Conservation (phyloP, 2,797 vertebrate genomes). For the Rhincodon typus region DNA sequence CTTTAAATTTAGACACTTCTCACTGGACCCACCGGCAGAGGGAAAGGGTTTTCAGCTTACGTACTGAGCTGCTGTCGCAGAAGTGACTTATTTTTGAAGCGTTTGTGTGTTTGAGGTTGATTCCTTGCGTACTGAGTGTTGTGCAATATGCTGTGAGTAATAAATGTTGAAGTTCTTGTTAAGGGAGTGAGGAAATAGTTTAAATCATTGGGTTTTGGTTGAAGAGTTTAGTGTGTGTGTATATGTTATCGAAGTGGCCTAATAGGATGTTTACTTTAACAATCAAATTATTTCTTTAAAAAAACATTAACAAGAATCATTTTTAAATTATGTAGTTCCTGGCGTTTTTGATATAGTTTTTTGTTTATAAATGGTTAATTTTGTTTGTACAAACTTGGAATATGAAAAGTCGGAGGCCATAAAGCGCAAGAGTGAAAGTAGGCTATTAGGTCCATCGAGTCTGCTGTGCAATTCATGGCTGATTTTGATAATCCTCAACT, state of each 20-base stretch:
- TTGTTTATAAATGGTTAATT: background rate
- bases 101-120: background rate
- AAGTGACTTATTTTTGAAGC: background rate
- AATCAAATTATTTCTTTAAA: background rate
- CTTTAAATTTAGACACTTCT: background rate
- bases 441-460: too few species aligned
- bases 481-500: too few species aligned
- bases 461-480: too few species aligned
- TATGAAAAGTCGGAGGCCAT: background rate
- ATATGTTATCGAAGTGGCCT: background rate
- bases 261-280: background rate
- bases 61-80: background rate
- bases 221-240: background rate
- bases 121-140: background rate
- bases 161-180: conserved; percentile 27
- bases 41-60: background rate
- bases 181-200: conserved; percentile 7
- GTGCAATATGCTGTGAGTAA: conserved; percentile 21
- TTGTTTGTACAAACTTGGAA: background rate
- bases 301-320: background rate
- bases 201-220: background rate
- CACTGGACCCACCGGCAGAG: background rate
- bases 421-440: too few species aligned
- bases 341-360: background rate
- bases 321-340: background rate